These are phyloP conservation scores for Scomberomorus guttatus DNA, from an alignment of 2,797 vertebrate species.

Conservation along the genomic window DNA sequence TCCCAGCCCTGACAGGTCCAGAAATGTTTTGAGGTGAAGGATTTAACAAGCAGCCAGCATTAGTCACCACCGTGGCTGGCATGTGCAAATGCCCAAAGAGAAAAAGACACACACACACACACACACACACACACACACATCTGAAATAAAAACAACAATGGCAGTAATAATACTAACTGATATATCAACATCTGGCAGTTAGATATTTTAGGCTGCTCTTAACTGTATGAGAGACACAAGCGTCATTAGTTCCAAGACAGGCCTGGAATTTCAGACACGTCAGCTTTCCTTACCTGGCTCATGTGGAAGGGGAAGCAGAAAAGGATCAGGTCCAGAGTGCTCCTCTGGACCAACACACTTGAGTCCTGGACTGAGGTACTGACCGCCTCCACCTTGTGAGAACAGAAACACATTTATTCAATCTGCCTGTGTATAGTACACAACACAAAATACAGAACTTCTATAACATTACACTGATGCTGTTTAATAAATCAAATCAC, in stretches of 20 bases:
- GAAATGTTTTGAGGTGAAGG: constrained; percentile 33
- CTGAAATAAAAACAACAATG: not conserved
- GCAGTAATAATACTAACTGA: not conserved
- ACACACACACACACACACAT: not conserved
- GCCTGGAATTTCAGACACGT: not conserved
- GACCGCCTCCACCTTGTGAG: constrained; percentile 95
- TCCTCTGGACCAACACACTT: constrained; percentile 97
- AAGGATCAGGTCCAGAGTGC: constrained; percentile 97
- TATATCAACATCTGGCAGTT: not conserved
- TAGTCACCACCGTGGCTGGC: constrained; percentile 24
- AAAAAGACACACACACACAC: not conserved
- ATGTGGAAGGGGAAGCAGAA: constrained; percentile 99
- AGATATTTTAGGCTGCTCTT: not conserved
- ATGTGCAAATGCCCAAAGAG: not conserved
- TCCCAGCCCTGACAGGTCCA: constrained; percentile 9
- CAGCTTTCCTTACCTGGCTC: constrained; percentile 90
- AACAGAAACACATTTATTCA: constrained; percentile 13
- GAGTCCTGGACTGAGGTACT: constrained; percentile 99
- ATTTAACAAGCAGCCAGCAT: constrained; percentile 45
- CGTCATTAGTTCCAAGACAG: not conserved
- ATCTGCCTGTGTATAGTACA: not conserved
- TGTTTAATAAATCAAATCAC: not conserved
- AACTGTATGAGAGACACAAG: not conserved
- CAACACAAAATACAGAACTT: not conserved
- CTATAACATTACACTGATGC: not conserved